Percentiles rank a stretch among this genome's conserved stretches.
phyloP scores from a whole-genome alignment of 23 tunicate genomes.

The Aplidium turbinatum region DNA sequence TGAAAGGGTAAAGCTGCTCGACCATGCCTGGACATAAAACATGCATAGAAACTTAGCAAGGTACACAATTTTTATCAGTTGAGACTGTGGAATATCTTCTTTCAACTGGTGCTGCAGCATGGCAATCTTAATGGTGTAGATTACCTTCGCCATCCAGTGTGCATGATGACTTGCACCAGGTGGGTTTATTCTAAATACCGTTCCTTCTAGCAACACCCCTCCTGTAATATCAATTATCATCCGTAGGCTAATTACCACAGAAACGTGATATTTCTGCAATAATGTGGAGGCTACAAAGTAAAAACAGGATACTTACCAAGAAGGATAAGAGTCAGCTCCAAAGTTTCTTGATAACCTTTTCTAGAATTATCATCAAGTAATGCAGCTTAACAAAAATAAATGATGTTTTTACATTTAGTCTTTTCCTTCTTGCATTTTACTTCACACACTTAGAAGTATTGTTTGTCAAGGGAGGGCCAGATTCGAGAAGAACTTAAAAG shows the following conservation, averaged over 20 bases:
- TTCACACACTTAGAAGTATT: not conserved
- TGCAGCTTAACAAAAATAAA: constrained; percentile 10
- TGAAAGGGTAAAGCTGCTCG: constrained; percentile 20
- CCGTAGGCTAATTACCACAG: too few relatives aligned
- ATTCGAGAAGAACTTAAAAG: not conserved
- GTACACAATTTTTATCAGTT: not conserved
- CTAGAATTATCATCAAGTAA: not conserved
- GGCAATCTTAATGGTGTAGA: constrained; percentile 19
- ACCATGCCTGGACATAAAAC: constrained; percentile 17
- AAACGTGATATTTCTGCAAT: too few relatives aligned
- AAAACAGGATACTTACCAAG: constrained; percentile 15
- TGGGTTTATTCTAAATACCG: not conserved
- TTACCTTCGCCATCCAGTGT: constrained; percentile 10
- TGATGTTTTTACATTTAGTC: too few relatives aligned
- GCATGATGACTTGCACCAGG: constrained; percentile 18
- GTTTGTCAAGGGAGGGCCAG: constrained; percentile 4
- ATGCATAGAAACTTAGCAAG: constrained; percentile 17
- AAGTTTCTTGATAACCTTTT: constrained; percentile 17
- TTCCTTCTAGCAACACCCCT: constrained; percentile 11
- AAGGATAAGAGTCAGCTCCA: constrained; percentile 9
- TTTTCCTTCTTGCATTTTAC: constrained; percentile 1
- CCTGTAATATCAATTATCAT: not conserved
- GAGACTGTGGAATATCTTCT: constrained; percentile 1
- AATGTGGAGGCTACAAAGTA: too few relatives aligned
- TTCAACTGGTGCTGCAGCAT: constrained; percentile 17